phyloP scores from a whole-genome alignment of 2,888 invertebrate species.

The Campoplex capitator region DNA sequence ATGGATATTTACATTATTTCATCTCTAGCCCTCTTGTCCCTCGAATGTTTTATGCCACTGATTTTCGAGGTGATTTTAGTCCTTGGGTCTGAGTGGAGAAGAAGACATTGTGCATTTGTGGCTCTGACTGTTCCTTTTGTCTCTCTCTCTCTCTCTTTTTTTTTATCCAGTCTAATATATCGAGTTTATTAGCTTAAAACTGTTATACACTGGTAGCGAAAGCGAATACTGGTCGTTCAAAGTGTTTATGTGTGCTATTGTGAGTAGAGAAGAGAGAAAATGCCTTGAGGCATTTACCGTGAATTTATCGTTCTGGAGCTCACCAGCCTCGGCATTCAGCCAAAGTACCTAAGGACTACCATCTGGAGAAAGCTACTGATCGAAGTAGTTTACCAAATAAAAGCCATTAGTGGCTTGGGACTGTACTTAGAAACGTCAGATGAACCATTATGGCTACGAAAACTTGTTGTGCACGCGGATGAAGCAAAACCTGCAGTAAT shows the following conservation, averaged over 20 bases:
- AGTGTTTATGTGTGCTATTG: neutral
- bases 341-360: conserved; percentile 13
- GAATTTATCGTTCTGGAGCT: conserved; percentile 67
- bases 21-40: neutral
- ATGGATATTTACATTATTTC: neutral
- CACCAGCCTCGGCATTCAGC: conserved; percentile 33
- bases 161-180: neutral
- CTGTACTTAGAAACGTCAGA: conserved; percentile 74
- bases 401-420: conserved; percentile 75
- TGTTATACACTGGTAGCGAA: neutral
- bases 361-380: conserved; percentile 68
- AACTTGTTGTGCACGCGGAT: conserved; percentile 72
- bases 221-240: neutral
- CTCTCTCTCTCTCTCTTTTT: neutral
- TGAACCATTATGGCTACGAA: conserved; percentile 76
- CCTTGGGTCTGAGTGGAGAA: neutral
- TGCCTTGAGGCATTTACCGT: conserved; percentile 64
- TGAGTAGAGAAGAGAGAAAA: conserved; percentile 28
- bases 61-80: neutral
- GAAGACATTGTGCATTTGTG: neutral
- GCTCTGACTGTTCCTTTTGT: neutral
- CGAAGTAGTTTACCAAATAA: conserved; percentile 74
- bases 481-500: neutral
- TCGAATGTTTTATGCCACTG: neutral
- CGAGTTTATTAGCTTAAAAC: neutral